phyloP scores from a whole-genome alignment of 1,140 invertebrate species.

The Lepidostoma basale region DNA sequence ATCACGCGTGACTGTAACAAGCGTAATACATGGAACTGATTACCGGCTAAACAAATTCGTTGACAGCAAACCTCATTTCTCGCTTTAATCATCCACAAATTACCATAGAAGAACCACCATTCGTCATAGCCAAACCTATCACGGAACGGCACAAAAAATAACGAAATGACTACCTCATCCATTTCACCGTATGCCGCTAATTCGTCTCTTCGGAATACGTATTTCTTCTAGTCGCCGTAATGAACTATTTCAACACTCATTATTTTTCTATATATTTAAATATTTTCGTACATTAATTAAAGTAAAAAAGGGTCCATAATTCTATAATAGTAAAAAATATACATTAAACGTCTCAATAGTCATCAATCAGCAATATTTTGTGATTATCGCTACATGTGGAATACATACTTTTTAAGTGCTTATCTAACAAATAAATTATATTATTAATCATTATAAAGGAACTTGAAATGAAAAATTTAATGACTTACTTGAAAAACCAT shows the following conservation, averaged over 20 bases:
- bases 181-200: neutral
- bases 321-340: no score
- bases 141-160: neutral
- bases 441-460: no score
- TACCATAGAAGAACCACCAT: neutral
- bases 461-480: no score
- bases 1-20: no score
- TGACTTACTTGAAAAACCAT: no score
- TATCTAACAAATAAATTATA: no score
- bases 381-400: no score
- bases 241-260: slow-evolving; percentile 14
- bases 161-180: neutral
- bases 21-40: no score
- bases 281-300: slow-evolving; percentile 1
- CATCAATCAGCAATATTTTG: no score
- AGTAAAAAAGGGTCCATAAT: neutral
- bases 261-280: slow-evolving; percentile 19
- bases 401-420: no score
- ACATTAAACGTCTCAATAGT: no score
- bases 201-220: neutral
- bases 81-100: slow-evolving; percentile 1
- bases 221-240: slow-evolving; percentile 13
- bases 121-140: slow-evolving; percentile 12
- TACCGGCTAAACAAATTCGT: no score
- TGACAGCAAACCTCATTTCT: neutral